Conservation (phyloP, 2,113 vertebrate genomes). For the Lepus timidus region DNA sequence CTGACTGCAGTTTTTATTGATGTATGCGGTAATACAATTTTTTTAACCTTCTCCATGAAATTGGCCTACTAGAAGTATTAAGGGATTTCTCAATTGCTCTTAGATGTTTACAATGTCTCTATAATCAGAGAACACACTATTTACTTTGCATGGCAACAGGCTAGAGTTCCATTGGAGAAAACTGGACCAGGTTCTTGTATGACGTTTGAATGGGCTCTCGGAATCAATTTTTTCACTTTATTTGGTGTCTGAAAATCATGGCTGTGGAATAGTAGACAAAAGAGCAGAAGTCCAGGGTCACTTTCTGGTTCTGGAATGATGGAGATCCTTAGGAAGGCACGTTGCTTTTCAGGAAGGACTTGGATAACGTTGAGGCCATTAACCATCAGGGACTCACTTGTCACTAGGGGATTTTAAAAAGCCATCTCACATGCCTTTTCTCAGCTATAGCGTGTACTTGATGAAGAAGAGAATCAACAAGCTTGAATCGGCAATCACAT, state of each 20-base stretch:
- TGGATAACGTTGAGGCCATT: not conserved
- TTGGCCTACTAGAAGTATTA: not conserved
- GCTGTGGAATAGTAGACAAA: not conserved
- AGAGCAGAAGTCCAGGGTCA: not conserved
- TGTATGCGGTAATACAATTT: not conserved
- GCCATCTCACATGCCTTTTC: not conserved
- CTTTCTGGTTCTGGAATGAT: not conserved
- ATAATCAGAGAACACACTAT: not conserved
- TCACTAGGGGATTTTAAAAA: not conserved
- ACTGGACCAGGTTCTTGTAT: not conserved
- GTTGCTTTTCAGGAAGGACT: constrained; percentile 1
- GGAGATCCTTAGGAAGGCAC: not conserved
- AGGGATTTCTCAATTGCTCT: not conserved
- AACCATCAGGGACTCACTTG: not conserved
- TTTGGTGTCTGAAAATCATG: not conserved
- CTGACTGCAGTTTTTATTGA: not conserved
- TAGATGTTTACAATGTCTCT: not conserved
- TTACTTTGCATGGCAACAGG: not conserved
- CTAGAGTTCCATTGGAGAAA: not conserved
- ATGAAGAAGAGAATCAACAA: constrained; percentile 12
- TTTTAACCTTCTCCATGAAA: not conserved
- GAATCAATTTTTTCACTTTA: not conserved
- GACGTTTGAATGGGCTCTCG: not conserved
- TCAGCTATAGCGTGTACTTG: not conserved
- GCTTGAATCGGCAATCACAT: not conserved